Evolutionary conservation across 2,888 invertebrate species (phyloP).

Genomic region (Venusia cambrica): DNA sequence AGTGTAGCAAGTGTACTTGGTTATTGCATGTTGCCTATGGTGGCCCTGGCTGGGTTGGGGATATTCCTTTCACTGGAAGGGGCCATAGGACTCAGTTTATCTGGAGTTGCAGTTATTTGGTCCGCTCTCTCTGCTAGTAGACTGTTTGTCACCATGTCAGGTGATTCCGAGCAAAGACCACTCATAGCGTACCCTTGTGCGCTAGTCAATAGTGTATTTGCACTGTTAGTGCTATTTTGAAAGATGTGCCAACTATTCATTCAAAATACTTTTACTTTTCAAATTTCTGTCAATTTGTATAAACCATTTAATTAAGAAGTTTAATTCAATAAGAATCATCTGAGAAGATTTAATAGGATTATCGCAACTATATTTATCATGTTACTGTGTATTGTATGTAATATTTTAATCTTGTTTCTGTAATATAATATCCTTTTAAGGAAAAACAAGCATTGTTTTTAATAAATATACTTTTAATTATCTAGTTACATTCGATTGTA

Average conservation of each 20-base stretch:
- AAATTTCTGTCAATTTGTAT: conserved; percentile 1
- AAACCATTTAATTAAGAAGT: no score
- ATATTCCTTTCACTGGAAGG: conserved; percentile 90
- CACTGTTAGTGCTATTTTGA: conserved; percentile 94
- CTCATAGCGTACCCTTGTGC: conserved; percentile 96
- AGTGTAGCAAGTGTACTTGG: conserved; percentile 94
- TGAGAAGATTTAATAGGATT: no score
- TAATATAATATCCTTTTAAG: conserved; percentile 19
- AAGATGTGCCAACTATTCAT: conserved; percentile 6
- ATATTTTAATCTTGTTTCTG: conserved; percentile 12
- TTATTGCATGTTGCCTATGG: conserved; percentile 96
- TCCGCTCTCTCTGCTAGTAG: conserved; percentile 95
- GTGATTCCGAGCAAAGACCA: conserved; percentile 91
- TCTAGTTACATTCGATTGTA: conserved; percentile 69
- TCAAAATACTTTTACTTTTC: conserved; percentile 8
- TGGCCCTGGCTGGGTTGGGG: conserved; percentile 90
- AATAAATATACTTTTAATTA: conserved; percentile 59
- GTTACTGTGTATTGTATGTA: conserved; percentile 12
- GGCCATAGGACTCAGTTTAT: conserved; percentile 83
- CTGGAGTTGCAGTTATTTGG: conserved; percentile 89
- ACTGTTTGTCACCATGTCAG: conserved; percentile 94
- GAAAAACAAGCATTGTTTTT: conserved; percentile 45
- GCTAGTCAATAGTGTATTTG: conserved; percentile 95
- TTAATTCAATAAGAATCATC: no score
- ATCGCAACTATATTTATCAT: no score